These are phyloP conservation scores for Chloebia gouldiae DNA, from an alignment of 2,113 vertebrate species.

Conservation along the genomic window DNA sequence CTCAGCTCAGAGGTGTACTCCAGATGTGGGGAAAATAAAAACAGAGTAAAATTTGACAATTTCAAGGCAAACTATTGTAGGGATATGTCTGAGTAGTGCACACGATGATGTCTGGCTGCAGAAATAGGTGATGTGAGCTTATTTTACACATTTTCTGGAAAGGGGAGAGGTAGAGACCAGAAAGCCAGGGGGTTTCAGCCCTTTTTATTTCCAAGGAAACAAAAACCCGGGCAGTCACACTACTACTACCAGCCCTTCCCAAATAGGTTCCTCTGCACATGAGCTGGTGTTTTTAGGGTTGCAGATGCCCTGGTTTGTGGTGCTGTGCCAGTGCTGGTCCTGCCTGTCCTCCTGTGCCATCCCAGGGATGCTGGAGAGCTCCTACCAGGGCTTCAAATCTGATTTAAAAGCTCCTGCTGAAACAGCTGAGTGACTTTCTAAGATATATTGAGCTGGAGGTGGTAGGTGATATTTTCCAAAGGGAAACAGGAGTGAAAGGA, in stretches of 20 bases:
- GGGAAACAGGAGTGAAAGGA: neutral
- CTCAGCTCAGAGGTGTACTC: neutral
- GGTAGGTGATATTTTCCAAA: neutral
- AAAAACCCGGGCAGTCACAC: neutral
- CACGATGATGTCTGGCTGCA: accelerated
- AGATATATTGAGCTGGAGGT: neutral
- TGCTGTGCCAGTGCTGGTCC: neutral
- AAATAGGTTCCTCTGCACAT: accelerated
- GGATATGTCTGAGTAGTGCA: neutral
- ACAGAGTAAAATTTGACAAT: neutral
- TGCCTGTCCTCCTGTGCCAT: neutral
- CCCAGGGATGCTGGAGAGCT: neutral
- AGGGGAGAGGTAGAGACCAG: neutral
- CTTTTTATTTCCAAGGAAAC: neutral
- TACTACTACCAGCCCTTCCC: neutral
- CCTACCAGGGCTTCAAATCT: neutral
- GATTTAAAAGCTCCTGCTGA: neutral
- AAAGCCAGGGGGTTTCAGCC: neutral
- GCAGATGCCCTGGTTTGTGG: accelerated
- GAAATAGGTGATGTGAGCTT: neutral
- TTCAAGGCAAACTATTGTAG: neutral
- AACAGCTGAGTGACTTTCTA: neutral
- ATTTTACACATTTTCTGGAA: neutral
- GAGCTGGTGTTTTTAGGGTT: neutral
- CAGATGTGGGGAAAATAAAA: neutral